Base-by-base conservation (phyloP, 1,140 invertebrate species). In the Orchestia grillus region DNA sequence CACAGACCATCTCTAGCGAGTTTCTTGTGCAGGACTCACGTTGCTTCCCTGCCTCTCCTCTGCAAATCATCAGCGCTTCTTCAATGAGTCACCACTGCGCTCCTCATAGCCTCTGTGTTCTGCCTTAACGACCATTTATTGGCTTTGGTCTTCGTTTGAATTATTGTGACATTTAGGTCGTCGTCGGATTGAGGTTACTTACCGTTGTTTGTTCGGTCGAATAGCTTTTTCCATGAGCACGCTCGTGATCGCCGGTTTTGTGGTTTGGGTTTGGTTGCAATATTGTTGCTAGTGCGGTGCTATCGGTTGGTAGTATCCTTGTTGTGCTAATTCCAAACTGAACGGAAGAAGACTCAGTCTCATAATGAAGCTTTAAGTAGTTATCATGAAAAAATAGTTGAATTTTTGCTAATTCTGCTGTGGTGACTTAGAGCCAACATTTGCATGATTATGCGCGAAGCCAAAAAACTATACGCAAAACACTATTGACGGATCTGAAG, bases 21-120 rank as follows among this genome's bases (percentile, higher is more conserved):
- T 94, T 94, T 94, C 92, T 94, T 94, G 92, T 94, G 92, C 92
- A 94, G 92, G 92, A 94, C 92, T 94, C 92, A n/a, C 92, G 92
- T 94, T 45, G 92, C 92, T 94, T 94, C 92, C 92, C 92, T 94
- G 92, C 92, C 44, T 94, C 92, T 45, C 43, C 92, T 94, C 92
- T 94, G 92, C 92, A 94, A 47, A 40, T 44, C 36, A 44, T 44
- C 92, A 94, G 43, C 92, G 15, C 92, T 94, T 77, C 62, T 77
- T 77, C 62, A 77, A 77, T 77, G 47, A 53, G 62, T 77, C 62
- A 77, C 40, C 44, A 94, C 92, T 94, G 40, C 43, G 43, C 92
- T 94, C 92, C 41, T 95, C 87, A 44, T 95, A 16, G 62, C 53
- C 95, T 62, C 62, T 45, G 8, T 57, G 44, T 62, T 95, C 1